Percentiles rank a stretch among this genome's conserved stretches.
phyloP scores from a whole-genome alignment of 2,113 vertebrate genomes.

The Gasterosteus nipponicus region DNA sequence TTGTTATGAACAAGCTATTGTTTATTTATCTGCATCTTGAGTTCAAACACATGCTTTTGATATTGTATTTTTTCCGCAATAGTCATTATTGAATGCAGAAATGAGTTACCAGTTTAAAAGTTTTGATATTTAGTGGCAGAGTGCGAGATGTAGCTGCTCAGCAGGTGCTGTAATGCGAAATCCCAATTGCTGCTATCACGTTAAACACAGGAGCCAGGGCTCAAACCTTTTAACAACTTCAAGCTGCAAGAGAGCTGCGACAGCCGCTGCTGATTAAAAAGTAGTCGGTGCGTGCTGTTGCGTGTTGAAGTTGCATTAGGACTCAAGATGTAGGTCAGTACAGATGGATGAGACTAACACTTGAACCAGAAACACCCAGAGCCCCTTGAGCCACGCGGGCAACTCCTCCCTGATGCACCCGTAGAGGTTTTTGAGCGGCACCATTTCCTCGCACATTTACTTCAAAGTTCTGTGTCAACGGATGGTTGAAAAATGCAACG shows the following conservation, averaged over 20 bases:
- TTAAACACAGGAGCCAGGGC: background rate
- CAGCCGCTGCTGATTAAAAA: background rate
- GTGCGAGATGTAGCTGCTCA: background rate
- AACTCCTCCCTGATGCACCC: constrained; percentile 21
- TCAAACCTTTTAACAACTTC: background rate
- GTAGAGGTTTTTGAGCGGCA: constrained; percentile 38
- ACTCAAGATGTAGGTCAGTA: constrained; percentile 17
- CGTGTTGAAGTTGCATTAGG: constrained; percentile 6
- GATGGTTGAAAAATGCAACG: constrained; percentile 50
- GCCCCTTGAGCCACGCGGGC: constrained; percentile 15
- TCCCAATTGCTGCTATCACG: background rate
- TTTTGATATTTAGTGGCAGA: background rate
- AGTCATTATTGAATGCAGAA: background rate
- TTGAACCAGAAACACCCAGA: constrained; percentile 33
- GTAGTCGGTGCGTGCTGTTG: constrained; percentile 3
- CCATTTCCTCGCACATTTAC: constrained; percentile 51
- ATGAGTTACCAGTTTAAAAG: background rate
- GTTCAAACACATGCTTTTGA: constrained; percentile 1
- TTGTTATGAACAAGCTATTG: background rate
- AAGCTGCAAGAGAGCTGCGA: background rate
- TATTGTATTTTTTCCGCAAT: background rate
- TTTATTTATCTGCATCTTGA: constrained; percentile 23
- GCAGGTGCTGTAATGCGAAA: background rate
- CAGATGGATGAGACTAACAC: constrained; percentile 33
- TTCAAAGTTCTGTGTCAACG: constrained; percentile 52